Evolutionary conservation across 1,140 invertebrate genomes (phyloP).

Genomic region (Orchesella cincta): DNA sequence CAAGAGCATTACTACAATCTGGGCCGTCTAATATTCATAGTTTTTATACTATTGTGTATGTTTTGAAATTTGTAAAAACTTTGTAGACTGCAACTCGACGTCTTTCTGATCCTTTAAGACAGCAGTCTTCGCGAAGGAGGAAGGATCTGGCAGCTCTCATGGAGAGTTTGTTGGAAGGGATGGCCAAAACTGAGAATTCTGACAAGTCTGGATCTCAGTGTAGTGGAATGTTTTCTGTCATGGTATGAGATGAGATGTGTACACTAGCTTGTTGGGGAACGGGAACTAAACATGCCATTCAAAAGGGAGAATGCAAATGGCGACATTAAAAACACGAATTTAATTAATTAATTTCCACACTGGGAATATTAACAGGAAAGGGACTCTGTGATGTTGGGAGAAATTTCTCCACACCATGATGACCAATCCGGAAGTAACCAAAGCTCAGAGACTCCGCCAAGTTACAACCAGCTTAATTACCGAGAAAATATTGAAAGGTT

Average conservation of each 20-base stretch:
- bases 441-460: slow-evolving; percentile 76
- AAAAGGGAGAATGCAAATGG: slow-evolving; percentile 44
- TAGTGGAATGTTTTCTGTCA: slow-evolving; percentile 31
- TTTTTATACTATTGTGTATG: not conserved
- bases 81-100: slow-evolving; percentile 60
- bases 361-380: slow-evolving; percentile 63
- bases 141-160: slow-evolving; percentile 74
- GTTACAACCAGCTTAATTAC: slow-evolving; percentile 84
- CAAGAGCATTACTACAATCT: not conserved
- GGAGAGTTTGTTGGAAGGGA: slow-evolving; percentile 71
- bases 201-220: slow-evolving; percentile 36
- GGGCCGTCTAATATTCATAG: not conserved
- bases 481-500: slow-evolving; percentile 76
- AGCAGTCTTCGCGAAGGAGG: slow-evolving; percentile 66
- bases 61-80: not conserved
- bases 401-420: slow-evolving; percentile 82
- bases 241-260: slow-evolving; percentile 24
- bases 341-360: too few relatives aligned
- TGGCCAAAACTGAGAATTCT: slow-evolving; percentile 57
- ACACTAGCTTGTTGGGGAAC: not conserved
- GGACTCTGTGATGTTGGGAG: slow-evolving; percentile 78
- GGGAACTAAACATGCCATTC: slow-evolving; percentile 51
- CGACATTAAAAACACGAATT: too few relatives aligned
- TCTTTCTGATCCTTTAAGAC: slow-evolving; percentile 57
- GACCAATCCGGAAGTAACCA: slow-evolving; percentile 74